Base-by-base conservation (phyloP, 2,888 invertebrate species). In the Herminia tarsipennalis region DNA sequence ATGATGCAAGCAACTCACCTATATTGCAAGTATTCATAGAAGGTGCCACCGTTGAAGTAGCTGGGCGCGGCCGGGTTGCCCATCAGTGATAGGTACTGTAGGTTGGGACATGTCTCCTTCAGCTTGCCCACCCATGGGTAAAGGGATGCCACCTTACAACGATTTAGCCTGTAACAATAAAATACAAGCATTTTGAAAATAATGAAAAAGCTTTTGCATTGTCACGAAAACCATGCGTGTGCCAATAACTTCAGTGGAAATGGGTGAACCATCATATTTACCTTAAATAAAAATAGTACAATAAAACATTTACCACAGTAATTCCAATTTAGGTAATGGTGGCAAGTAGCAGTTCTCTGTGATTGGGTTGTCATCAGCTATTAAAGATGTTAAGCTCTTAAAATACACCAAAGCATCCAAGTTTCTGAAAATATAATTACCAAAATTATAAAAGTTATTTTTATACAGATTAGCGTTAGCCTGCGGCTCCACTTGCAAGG, bases 11-110 rank as follows among this genome's bases (percentile, higher is more conserved):
- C 1, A 8, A 0, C 16, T 73, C 78, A 95, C 96, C 96, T 94
- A 79, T 96, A 96, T 65, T 95, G 95, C 8, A 95, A 81, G 71
- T 95, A 95, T 73, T 96, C 95, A 62, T 95, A 94, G 67, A 94
- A 95, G 9, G 94, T 94, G 25, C 95, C 95, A n/a, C 95, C 94
- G 60, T 95, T 95, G 42, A 95, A 92, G 69, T 94, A 94, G 57
- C 95, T 95, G 0, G 96, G 96, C 0, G 95, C 95, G 0, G 96
- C 96, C 0, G 94, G 93, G 82, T 98, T 98, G 12, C 97, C 97
- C 97, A 98, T 96, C 45, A 97, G 89, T 9, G 96, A 96, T 0
- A 98, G 83, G 75, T 95, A 95, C 67, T 93, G 93, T 16, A 98
- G 83, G 66, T 94, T 94, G 0, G 97, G 96, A 60, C 95, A 94